Conservation (phyloP, 2,797 vertebrate genomes). For the Cuculus canorus region DNA sequence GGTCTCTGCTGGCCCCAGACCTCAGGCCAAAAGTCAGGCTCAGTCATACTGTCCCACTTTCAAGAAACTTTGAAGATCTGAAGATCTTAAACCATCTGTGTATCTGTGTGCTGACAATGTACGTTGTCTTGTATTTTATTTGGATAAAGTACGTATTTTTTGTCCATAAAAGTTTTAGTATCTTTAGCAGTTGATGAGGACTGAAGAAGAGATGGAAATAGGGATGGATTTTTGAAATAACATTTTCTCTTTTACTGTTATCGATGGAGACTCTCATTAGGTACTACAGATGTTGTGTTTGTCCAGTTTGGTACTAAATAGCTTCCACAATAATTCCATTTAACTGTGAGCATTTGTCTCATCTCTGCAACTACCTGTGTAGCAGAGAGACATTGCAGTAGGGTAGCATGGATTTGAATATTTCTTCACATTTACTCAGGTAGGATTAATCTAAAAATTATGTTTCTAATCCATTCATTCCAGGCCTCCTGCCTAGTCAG, state of each 20-base stretch:
- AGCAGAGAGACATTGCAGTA: background rate
- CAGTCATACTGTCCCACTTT: fast-evolving
- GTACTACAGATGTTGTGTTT: background rate
- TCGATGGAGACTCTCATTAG: background rate
- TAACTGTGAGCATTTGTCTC: background rate
- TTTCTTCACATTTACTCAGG: background rate
- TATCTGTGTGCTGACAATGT: background rate
- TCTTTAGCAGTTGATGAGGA: background rate
- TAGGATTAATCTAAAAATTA: background rate
- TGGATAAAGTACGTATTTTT: background rate
- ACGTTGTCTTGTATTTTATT: no score
- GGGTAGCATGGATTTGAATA: background rate
- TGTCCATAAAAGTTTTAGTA: background rate
- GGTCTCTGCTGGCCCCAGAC: background rate
- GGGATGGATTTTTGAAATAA: background rate
- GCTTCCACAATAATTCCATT: background rate
- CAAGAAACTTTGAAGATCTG: background rate
- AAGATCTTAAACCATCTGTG: background rate
- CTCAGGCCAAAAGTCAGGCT: background rate
- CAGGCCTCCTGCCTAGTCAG: background rate
- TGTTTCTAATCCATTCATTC: background rate
- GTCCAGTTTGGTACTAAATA: background rate
- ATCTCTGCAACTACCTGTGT: background rate
- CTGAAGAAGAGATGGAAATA: background rate
- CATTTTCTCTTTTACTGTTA: background rate